These are phyloP conservation scores for Lutjanus campechanus DNA, from an alignment of 2,797 vertebrate genomes.

Conservation along the genomic window DNA sequence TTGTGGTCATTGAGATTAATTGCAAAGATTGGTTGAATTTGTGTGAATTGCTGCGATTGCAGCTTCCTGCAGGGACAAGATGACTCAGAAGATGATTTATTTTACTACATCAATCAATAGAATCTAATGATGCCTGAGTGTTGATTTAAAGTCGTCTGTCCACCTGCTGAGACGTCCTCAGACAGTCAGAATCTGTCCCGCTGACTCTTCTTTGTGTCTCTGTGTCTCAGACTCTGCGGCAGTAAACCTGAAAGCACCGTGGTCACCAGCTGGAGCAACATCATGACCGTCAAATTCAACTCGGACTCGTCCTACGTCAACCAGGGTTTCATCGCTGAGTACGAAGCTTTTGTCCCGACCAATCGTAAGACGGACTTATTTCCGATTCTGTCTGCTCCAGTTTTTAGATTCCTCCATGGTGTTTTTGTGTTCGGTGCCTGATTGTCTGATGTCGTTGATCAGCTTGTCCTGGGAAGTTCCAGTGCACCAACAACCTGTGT, in stretches of 20 bases:
- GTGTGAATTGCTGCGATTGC: too few species aligned
- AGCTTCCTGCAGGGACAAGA: too few species aligned
- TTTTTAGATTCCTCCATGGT: background rate
- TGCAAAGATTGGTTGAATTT: too few species aligned
- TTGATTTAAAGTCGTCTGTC: background rate
- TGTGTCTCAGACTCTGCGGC: constrained; percentile 88
- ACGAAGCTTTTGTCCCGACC: constrained; percentile 87
- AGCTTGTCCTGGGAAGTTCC: constrained; percentile 92
- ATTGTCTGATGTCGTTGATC: background rate
- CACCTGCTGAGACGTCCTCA: background rate
- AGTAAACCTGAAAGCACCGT: constrained; percentile 73
- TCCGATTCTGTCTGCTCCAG: background rate
- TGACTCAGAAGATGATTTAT: background rate
- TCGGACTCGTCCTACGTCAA: constrained; percentile 90
- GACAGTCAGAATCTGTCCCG: too few species aligned
- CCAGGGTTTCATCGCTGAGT: constrained; percentile 90
- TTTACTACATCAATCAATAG: background rate
- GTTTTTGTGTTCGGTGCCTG: background rate
- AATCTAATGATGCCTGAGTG: background rate
- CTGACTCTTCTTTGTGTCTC: background rate
- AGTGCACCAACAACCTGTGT: constrained; percentile 90
- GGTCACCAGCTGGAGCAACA: constrained; percentile 82
- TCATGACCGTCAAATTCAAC: constrained; percentile 84
- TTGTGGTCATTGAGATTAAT: too few species aligned
- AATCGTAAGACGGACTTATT: constrained; percentile 87